Conservation (phyloP, 2,888 invertebrate genomes). For the Latheticus oryzae region DNA sequence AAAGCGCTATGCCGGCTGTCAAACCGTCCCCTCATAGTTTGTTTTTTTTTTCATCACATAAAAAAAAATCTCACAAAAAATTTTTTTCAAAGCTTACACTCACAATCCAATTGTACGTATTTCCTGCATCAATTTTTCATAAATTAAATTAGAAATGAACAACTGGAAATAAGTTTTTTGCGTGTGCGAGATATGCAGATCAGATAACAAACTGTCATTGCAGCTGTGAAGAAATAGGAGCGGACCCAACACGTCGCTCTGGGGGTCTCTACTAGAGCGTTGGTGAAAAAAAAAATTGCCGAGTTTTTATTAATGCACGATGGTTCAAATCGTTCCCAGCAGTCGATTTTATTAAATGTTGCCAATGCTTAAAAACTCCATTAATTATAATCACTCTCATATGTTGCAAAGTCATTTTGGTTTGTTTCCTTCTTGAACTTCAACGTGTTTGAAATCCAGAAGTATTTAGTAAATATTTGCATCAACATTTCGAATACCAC, state of each 20-base stretch:
- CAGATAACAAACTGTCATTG: conserved; percentile 30
- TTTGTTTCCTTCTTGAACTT: too few species aligned
- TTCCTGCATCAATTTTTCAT: conserved; percentile 39
- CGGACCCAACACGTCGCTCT: conserved; percentile 10
- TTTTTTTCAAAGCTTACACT: conserved; percentile 11
- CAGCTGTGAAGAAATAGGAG: conserved; percentile 20
- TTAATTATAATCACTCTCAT: too few species aligned
- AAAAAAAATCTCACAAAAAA: conserved; percentile 32
- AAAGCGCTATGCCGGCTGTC: conserved; percentile 26
- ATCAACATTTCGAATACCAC: too few species aligned
- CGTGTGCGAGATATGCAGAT: conserved; percentile 20
- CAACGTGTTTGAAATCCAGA: too few species aligned
- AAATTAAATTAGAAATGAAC: conserved; percentile 35
- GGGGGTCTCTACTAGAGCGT: conserved; percentile 1
- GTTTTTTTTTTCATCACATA: conserved; percentile 8
- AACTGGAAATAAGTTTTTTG: conserved; percentile 36
- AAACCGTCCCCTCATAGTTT: conserved; percentile 22
- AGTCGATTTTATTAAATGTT: too few species aligned
- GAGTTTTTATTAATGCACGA: too few species aligned
- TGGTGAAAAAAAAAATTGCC: not conserved
- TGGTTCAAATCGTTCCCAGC: too few species aligned
- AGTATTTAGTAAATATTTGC: too few species aligned
- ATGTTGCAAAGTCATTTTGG: too few species aligned
- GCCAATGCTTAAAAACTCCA: too few species aligned
- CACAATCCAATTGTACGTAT: conserved; percentile 38